phyloP scores from a whole-genome alignment of 2,888 invertebrate genomes.

The Sisyra nigra region DNA sequence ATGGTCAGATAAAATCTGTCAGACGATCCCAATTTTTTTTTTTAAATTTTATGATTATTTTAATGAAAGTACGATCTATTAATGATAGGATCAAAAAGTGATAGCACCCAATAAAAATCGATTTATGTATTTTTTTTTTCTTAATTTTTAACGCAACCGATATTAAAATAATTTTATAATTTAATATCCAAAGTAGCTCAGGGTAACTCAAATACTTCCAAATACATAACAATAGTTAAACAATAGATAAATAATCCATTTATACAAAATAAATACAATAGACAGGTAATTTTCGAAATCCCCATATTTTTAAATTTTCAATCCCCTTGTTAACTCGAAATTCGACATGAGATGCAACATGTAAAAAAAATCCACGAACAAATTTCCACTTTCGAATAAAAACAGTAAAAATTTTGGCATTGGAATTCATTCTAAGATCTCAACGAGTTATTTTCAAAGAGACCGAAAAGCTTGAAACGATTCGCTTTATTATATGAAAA shows the following conservation, averaged over 20 bases:
- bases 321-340: neutral
- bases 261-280: neutral
- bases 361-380: neutral
- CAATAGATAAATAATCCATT: conserved; percentile 9
- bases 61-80: too few species aligned
- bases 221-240: conserved; percentile 22
- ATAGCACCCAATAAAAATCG: too few species aligned
- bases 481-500: neutral
- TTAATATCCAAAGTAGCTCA: conserved; percentile 25
- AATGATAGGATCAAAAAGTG: too few species aligned
- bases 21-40: too few species aligned
- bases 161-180: neutral
- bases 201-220: conserved; percentile 28
- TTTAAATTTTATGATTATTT: too few species aligned
- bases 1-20: too few species aligned
- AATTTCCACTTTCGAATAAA: neutral
- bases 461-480: neutral
- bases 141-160: too few species aligned
- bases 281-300: neutral
- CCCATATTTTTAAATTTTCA: neutral
- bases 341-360: too few species aligned
- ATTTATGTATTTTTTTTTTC: too few species aligned
- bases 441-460: too few species aligned
- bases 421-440: too few species aligned
- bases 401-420: too few species aligned